Evolutionary conservation across 1,140 invertebrate species (phyloP).

Genomic region (Aphis gossypii): DNA sequence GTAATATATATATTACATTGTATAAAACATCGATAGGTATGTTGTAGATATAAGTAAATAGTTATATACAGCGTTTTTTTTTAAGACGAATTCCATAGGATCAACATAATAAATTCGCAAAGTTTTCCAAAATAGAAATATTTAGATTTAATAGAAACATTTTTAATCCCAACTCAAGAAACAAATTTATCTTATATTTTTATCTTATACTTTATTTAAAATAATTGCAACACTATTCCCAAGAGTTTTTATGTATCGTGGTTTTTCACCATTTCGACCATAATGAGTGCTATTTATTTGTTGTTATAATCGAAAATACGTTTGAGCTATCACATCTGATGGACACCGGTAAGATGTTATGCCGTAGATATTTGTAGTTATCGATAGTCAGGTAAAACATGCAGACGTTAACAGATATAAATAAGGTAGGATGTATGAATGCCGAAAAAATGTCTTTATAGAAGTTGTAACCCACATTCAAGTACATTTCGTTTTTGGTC

Average conservation of each 20-base stretch:
- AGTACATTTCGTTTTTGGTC: neutral
- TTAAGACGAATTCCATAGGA: neutral
- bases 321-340: neutral
- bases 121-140: neutral
- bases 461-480: neutral
- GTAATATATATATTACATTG: neutral
- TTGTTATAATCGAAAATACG: too few species aligned
- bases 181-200: too few species aligned
- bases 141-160: neutral
- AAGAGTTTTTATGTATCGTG: neutral
- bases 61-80: too few species aligned
- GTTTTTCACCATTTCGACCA: neutral
- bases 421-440: too few species aligned
- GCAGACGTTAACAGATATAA: neutral
- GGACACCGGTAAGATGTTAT: neutral
- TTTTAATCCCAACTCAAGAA: neutral
- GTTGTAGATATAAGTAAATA: neutral
- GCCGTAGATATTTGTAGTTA: neutral
- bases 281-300: neutral
- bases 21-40: neutral
- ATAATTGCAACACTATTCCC: neutral
- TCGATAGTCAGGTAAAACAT: neutral
- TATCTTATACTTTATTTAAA: too few species aligned
- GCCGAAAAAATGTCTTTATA: neutral
- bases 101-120: neutral